These are phyloP conservation scores for Pachypanchax playfairii DNA, from an alignment of 2,113 vertebrate species.

Conservation along the genomic window DNA sequence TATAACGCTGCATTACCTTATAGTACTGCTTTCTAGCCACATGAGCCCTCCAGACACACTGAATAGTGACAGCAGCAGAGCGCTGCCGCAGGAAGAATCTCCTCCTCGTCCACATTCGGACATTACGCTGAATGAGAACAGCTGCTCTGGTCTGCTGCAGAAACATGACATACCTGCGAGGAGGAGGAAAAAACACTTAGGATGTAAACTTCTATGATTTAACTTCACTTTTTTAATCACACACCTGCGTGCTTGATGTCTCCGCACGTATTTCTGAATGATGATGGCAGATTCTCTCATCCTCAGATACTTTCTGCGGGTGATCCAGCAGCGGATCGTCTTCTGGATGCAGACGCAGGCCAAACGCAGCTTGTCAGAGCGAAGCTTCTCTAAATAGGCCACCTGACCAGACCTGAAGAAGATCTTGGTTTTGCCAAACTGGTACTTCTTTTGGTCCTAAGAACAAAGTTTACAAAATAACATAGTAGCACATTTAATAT, in stretches of 20 bases:
- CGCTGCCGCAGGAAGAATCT: conserved; percentile 79
- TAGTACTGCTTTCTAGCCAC: conserved; percentile 84
- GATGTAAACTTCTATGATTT: not conserved
- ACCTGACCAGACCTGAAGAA: conserved; percentile 98
- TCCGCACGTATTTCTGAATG: conserved; percentile 89
- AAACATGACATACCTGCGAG: conserved; percentile 84
- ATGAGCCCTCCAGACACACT: conserved; percentile 85
- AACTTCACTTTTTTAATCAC: conserved; percentile 30
- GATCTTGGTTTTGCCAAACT: conserved; percentile 97
- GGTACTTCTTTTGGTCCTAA: conserved; percentile 93
- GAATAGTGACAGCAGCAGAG: conserved; percentile 83
- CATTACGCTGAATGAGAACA: conserved; percentile 85
- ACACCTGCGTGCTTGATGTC: conserved; percentile 91
- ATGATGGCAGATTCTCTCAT: conserved; percentile 87
- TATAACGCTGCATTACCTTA: conserved; percentile 79
- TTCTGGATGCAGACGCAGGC: conserved; percentile 96
- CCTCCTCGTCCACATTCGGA: conserved; percentile 85
- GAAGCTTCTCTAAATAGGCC: conserved; percentile 95
- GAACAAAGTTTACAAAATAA: not conserved
- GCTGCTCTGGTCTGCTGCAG: conserved; percentile 88
- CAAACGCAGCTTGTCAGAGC: conserved; percentile 89
- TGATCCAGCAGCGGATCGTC: conserved; percentile 92
- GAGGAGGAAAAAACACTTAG: not conserved
- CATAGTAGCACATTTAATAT: not conserved
- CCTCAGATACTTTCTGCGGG: conserved; percentile 89